Evolutionary conservation across 2,113 vertebrate genomes (phyloP).

Genomic region (Coreoperca whiteheadi): DNA sequence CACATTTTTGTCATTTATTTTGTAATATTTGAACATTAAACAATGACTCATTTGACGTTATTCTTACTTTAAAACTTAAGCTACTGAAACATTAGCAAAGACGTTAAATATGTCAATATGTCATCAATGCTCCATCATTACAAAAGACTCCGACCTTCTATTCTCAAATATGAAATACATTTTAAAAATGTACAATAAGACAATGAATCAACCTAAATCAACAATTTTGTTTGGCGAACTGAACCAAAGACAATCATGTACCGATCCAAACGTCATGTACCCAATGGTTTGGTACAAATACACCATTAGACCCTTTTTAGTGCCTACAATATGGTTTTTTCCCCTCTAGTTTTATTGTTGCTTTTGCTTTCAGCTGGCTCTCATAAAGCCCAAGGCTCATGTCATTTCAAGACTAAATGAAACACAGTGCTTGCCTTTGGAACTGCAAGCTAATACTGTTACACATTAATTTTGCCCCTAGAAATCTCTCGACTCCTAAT

Average conservation of each 20-base stretch:
- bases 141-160: neutral
- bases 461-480: conserved; percentile 31
- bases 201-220: neutral
- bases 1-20: neutral
- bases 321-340: neutral
- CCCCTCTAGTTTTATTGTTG: neutral
- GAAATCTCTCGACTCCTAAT: conserved; percentile 30
- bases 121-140: neutral
- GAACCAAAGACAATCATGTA: neutral
- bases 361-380: conserved; percentile 1
- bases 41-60: neutral
- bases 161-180: neutral
- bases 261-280: neutral
- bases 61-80: neutral
- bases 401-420: conserved; percentile 26
- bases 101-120: neutral
- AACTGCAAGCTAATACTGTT: conserved; percentile 13
- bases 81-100: too few relatives aligned
- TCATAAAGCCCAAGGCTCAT: conserved; percentile 23
- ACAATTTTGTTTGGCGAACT: neutral
- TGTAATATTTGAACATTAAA: neutral
- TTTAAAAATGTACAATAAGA: neutral
- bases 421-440: conserved; percentile 17
- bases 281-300: neutral
- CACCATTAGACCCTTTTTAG: neutral